These are phyloP conservation scores for Myotis vivesi DNA, from an alignment of 2,797 vertebrate genomes.

Conservation along the genomic window DNA sequence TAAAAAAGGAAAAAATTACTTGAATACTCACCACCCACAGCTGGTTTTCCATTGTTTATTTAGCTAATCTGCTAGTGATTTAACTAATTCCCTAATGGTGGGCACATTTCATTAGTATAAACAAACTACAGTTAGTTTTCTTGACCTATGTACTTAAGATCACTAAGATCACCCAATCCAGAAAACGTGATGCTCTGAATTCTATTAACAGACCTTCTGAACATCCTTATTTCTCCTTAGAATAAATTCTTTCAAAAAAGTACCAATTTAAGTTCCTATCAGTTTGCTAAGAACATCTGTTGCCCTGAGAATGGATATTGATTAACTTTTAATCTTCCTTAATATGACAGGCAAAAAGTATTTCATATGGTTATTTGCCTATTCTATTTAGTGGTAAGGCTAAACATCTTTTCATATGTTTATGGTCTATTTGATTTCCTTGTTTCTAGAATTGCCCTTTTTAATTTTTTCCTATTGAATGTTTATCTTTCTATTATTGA, in stretches of 20 bases:
- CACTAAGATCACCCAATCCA: not conserved
- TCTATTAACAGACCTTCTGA: not conserved
- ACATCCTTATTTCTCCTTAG: not conserved
- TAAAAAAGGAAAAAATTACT: constrained; percentile 12
- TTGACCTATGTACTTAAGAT: not conserved
- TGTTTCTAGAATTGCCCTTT: constrained; percentile 8
- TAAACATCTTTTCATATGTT: not conserved
- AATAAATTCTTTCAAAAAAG: constrained; percentile 5
- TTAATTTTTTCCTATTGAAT: not conserved
- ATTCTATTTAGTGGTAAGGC: not conserved
- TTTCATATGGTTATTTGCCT: not conserved
- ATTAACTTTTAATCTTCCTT: not conserved
- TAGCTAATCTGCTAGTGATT: not conserved
- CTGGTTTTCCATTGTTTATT: not conserved
- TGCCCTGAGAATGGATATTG: not conserved
- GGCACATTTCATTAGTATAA: not conserved
- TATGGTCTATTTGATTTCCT: not conserved
- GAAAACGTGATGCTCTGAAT: not conserved
- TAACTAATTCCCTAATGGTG: not conserved
- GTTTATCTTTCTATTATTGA: not conserved
- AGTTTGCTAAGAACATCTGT: not conserved
- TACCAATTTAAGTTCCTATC: constrained; percentile 12
- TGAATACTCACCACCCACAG: not conserved
- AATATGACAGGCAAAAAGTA: not conserved
- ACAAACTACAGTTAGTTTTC: constrained; percentile 26